Conservation (phyloP, 64 coral and sea anemone species). For the Stylophora pistillata region DNA sequence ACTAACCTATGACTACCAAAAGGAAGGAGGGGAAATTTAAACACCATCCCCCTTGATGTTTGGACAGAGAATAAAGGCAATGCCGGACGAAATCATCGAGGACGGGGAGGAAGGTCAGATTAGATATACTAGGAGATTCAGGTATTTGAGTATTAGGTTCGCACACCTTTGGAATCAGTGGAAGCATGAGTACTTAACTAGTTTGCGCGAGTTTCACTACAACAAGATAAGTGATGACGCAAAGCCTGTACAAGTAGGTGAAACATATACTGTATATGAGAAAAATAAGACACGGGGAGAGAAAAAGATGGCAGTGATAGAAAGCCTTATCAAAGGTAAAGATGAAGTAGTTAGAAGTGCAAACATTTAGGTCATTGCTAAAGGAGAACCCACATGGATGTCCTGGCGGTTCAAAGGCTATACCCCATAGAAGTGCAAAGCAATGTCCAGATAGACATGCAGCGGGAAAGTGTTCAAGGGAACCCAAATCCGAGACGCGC, state of each 20-base stretch:
- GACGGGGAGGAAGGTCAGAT: constrained; percentile 1
- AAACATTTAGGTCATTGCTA: constrained; percentile 9
- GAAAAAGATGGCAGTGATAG: constrained; percentile 36
- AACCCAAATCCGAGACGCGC: neutral
- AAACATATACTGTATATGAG: constrained; percentile 14
- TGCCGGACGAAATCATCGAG: constrained; percentile 11
- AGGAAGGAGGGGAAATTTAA: too few relatives aligned
- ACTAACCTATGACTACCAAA: too few relatives aligned
- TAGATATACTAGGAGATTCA: constrained; percentile 3
- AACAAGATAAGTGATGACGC: neutral
- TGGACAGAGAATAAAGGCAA: constrained; percentile 11
- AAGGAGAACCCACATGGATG: neutral
- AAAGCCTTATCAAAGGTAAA: constrained; percentile 13
- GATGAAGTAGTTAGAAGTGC: constrained; percentile 21
- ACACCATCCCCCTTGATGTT: too few relatives aligned
- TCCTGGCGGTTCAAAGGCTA: constrained; percentile 31
- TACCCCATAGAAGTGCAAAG: too few relatives aligned
- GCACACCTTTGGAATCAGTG: constrained; percentile 27
- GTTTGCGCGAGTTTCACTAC: constrained; percentile 6
- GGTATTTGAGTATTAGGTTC: neutral
- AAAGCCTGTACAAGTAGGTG: constrained; percentile 19
- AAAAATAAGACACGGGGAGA: constrained; percentile 23
- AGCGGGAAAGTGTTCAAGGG: too few relatives aligned
- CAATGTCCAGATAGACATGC: too few relatives aligned
- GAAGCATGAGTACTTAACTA: constrained; percentile 27